Evolutionary conservation across 2,797 vertebrate genomes (phyloP).

Genomic region (Sarcoramphus papa): DNA sequence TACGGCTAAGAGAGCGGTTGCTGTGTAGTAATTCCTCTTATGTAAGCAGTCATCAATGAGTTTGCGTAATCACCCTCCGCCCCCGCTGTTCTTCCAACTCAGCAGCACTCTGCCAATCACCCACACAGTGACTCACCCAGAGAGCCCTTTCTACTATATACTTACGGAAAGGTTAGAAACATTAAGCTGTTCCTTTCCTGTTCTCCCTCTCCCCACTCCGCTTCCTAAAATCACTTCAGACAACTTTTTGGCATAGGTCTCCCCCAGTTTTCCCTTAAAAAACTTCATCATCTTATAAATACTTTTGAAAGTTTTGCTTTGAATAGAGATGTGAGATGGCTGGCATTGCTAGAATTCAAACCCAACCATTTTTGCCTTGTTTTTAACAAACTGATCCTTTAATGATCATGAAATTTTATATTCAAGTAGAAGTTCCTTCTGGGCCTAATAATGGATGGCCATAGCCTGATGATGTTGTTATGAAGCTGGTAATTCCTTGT

Average conservation of each 20-base stretch:
- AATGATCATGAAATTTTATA: background rate
- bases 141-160: background rate
- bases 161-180: conserved; percentile 39
- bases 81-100: conserved; percentile 10
- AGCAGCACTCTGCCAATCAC: conserved; percentile 2
- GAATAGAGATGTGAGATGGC: background rate
- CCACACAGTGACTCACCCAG: conserved; percentile 43
- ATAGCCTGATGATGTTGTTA: background rate
- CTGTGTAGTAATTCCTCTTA: conserved; percentile 28
- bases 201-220: background rate
- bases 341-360: background rate
- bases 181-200: conserved; percentile 32
- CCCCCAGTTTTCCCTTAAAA: background rate
- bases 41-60: conserved; percentile 17
- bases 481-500: background rate
- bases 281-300: background rate
- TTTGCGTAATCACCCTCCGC: background rate
- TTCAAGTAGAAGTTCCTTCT: background rate
- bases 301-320: background rate
- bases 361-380: background rate
- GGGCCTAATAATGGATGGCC: background rate
- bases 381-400: background rate
- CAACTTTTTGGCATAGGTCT: background rate
- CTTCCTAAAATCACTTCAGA: background rate
- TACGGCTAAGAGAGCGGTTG: accelerated